Conservation (phyloP, 2,888 invertebrate species). For the Marasmarcha lunaedactyla region DNA sequence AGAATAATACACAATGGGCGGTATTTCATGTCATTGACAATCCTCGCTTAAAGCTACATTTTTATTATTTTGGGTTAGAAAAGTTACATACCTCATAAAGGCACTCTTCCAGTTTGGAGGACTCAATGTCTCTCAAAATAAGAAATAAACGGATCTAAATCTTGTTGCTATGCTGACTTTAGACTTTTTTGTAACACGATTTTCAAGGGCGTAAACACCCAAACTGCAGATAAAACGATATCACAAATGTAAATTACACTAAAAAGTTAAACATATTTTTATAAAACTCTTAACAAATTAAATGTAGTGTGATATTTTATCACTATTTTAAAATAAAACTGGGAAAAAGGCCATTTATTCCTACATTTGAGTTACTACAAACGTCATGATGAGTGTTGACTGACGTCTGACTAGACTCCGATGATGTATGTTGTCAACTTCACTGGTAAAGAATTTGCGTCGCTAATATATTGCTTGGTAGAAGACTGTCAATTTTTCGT, state of each 20-base stretch:
- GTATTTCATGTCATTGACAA: too few relatives aligned
- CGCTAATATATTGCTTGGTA: too few relatives aligned
- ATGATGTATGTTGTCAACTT: too few relatives aligned
- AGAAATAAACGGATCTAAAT: constrained; percentile 37
- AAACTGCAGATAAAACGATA: constrained; percentile 3
- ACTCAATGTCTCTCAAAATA: constrained; percentile 34
- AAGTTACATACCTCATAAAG: constrained; percentile 44
- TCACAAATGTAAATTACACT: neutral
- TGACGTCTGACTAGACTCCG: too few relatives aligned
- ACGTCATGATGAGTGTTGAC: neutral
- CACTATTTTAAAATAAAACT: neutral
- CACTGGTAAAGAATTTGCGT: too few relatives aligned
- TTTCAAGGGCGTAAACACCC: constrained; percentile 59
- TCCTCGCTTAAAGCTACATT: too few relatives aligned
- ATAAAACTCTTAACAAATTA: neutral
- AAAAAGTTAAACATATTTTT: neutral
- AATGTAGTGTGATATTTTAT: neutral
- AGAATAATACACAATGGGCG: too few relatives aligned
- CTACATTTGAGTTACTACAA: neutral
- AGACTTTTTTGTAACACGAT: constrained; percentile 49
- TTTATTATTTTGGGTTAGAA: too few relatives aligned
- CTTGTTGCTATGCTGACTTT: constrained; percentile 66
- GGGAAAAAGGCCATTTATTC: neutral
- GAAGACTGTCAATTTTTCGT: too few relatives aligned
- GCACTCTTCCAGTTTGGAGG: constrained; percentile 31